These are phyloP conservation scores for Amblyopsis hoosieri DNA, from an alignment of 2,797 vertebrate genomes.

Conservation along the genomic window DNA sequence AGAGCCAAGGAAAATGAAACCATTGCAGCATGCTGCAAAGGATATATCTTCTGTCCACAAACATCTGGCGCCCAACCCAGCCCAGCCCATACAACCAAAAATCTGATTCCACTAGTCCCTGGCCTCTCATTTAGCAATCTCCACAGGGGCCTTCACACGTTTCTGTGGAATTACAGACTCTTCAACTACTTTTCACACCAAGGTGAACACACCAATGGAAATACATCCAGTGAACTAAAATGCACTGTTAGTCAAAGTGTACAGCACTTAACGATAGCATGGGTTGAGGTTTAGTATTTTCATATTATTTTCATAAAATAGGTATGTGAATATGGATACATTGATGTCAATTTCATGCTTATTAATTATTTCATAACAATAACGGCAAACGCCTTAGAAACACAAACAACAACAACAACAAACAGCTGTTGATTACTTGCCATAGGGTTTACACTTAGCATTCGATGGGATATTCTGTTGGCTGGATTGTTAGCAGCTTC, in stretches of 20 bases:
- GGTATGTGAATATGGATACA: too few species aligned
- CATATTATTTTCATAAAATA: too few species aligned
- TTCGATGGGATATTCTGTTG: constrained; percentile 32
- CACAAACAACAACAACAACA: constrained; percentile 28
- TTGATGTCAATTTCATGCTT: too few species aligned
- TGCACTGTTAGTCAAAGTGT: too few species aligned
- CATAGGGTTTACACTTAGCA: constrained; percentile 38
- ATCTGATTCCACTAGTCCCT: constrained; percentile 41
- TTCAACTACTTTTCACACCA: constrained; percentile 14
- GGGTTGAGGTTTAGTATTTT: too few species aligned
- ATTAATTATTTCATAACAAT: constrained; percentile 6
- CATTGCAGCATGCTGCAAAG: constrained; percentile 48
- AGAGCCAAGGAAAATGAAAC: constrained; percentile 49
- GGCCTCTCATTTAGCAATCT: constrained; percentile 43
- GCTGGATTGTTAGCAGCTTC: constrained; percentile 47
- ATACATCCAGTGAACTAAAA: background rate
- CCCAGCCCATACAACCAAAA: constrained; percentile 41
- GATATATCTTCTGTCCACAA: constrained; percentile 53
- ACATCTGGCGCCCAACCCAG: constrained; percentile 69
- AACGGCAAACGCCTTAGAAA: constrained; percentile 11
- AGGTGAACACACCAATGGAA: constrained; percentile 6
- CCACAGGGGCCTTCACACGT: constrained; percentile 26
- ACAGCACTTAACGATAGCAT: too few species aligned
- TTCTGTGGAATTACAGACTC: constrained; percentile 23
- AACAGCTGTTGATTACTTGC: constrained; percentile 37